These are phyloP conservation scores for Panulirus ornatus DNA, from an alignment of 1,140 invertebrate genomes.

Conservation along the genomic window DNA sequence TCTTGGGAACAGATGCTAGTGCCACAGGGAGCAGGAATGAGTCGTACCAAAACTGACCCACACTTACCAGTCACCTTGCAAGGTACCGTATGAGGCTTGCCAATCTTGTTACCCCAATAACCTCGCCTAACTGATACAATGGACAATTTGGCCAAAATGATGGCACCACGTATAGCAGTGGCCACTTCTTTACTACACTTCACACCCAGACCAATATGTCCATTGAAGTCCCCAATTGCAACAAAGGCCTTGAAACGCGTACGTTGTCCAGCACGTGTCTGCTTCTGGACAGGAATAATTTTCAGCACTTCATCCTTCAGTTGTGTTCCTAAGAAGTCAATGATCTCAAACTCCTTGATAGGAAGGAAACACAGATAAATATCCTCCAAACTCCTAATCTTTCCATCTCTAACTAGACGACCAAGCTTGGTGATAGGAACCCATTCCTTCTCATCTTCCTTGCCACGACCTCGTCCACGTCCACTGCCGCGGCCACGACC, in stretches of 20 bases:
- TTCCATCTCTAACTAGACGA: slow-evolving; percentile 96
- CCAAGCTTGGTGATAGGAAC: slow-evolving; percentile 98
- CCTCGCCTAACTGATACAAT: slow-evolving; percentile 98
- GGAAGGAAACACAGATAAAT: slow-evolving; percentile 99
- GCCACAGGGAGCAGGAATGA: slow-evolving; percentile 99
- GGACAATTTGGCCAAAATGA: slow-evolving; percentile 98
- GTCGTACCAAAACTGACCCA: slow-evolving; percentile 95
- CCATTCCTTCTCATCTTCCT: slow-evolving; percentile 99
- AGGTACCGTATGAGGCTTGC: slow-evolving; percentile 99
- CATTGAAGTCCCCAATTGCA: slow-evolving; percentile 98
- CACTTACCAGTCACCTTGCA: slow-evolving; percentile 99
- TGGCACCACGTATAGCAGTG: slow-evolving; percentile 99
- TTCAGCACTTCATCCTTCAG: slow-evolving; percentile 99
- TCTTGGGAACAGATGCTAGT: slow-evolving; percentile 99
- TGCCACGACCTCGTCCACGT: slow-evolving; percentile 91
- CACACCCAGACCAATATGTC: slow-evolving; percentile 98
- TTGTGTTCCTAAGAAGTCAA: slow-evolving; percentile 94
- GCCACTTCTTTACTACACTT: slow-evolving; percentile 99
- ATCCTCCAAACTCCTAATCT: slow-evolving; percentile 97
- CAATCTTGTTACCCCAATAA: slow-evolving; percentile 99
- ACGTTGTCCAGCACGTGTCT: slow-evolving; percentile 99
- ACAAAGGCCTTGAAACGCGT: slow-evolving; percentile 96
- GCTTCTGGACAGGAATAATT: slow-evolving; percentile 99
- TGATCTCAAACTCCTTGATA: slow-evolving; percentile 99
- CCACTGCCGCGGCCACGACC: slow-evolving; percentile 80